Evolutionary conservation across 1,140 invertebrate species (phyloP).

Genomic region (Eufriesea mexicana): DNA sequence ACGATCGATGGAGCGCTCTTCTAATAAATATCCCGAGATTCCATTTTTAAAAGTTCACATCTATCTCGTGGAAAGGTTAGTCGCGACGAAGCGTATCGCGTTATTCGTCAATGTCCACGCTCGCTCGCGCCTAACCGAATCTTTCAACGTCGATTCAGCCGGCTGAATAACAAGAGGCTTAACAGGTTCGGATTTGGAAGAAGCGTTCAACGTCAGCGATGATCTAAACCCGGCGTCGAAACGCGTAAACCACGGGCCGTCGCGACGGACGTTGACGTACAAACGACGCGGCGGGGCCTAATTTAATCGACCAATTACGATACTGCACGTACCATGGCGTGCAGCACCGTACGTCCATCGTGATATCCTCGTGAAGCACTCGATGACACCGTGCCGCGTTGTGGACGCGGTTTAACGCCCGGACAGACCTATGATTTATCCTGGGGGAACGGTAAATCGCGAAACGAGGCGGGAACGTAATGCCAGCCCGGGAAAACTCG

Average conservation of each 20-base stretch:
- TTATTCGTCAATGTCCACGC: not conserved
- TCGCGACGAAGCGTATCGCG: not conserved
- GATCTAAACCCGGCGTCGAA: conserved; percentile 22
- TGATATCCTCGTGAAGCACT: conserved; percentile 17
- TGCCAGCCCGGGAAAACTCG: conserved; percentile 51
- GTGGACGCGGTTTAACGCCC: conserved; percentile 49
- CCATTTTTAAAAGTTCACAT: not conserved
- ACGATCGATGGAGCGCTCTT: no score
- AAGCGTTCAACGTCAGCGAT: conserved; percentile 27
- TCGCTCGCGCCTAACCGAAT: not conserved
- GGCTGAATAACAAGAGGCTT: not conserved
- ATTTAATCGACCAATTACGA: conserved; percentile 65
- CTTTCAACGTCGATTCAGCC: not conserved
- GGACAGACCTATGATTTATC: conserved; percentile 55
- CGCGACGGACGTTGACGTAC: conserved; percentile 51
- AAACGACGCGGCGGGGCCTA: conserved; percentile 54
- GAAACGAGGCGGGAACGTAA: conserved; percentile 40
- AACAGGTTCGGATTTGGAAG: not conserved
- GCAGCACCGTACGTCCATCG: not conserved
- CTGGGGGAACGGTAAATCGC: conserved; percentile 17
- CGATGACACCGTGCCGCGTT: conserved; percentile 39
- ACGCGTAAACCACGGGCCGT: conserved; percentile 18
- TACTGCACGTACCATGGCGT: conserved; percentile 16
- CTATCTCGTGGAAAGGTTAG: no score
- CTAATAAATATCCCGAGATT: not conserved